Evolutionary conservation across 2,888 invertebrate species (phyloP).

Genomic region (Callyntrura guangdongensis): DNA sequence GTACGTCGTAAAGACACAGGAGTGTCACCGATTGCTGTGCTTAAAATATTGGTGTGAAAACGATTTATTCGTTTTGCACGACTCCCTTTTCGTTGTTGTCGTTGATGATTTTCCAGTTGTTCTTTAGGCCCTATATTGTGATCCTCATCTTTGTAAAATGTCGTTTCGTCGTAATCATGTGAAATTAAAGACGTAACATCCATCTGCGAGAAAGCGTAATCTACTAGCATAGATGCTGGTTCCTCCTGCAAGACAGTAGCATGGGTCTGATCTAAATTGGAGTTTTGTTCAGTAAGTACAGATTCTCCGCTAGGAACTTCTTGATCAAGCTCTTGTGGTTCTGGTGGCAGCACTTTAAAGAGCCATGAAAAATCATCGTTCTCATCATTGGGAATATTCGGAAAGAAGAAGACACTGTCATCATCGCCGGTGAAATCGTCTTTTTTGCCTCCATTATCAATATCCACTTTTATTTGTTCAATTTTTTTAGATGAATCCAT

Average conservation of each 20-base stretch:
- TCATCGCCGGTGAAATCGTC: not conserved
- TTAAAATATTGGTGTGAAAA: not conserved
- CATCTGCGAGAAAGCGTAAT: constrained; percentile 20
- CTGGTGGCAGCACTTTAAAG: constrained; percentile 36
- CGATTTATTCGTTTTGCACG: not conserved
- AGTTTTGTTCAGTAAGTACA: not conserved
- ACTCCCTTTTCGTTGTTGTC: not conserved
- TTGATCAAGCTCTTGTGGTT: not conserved
- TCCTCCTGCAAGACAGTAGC: constrained; percentile 2
- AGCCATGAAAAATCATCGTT: constrained; percentile 61
- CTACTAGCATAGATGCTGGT: not conserved
- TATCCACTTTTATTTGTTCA: not conserved
- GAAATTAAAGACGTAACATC: constrained; percentile 15
- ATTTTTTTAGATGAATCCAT: not conserved
- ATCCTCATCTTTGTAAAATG: not conserved
- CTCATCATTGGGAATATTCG: constrained; percentile 19
- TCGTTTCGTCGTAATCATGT: not conserved
- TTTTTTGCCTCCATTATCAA: not conserved
- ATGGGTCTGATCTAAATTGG: not conserved
- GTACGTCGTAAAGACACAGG: constrained; percentile 15
- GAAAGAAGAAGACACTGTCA: constrained; percentile 8
- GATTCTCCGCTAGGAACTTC: not conserved
- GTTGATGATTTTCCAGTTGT: not conserved
- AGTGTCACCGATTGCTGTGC: not conserved
- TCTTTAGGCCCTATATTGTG: not conserved